Percentiles rank a stretch among this genome's conserved stretches.
Evolutionary conservation across 2,888 invertebrate genomes (phyloP).

Genomic region (Tenthredo amoena): DNA sequence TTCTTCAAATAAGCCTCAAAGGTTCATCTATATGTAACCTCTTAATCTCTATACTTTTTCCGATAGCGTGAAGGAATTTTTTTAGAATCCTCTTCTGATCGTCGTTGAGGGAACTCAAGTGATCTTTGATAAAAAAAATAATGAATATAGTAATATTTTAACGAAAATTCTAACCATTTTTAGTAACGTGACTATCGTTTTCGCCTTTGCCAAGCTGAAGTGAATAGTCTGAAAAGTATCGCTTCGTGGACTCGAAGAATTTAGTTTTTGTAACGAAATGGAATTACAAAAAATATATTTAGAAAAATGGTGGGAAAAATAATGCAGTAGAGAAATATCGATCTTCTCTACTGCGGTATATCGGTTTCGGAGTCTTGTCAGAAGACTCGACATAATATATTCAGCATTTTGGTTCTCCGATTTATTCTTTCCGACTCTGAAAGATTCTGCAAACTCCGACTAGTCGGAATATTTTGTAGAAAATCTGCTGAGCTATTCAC

Average conservation of each 20-base stretch:
- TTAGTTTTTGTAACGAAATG: neutral
- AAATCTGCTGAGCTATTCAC: neutral
- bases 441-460: neutral
- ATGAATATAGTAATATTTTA: neutral
- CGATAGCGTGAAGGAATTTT: neutral
- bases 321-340: neutral
- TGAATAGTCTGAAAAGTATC: neutral
- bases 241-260: neutral
- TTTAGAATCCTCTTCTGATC: neutral
- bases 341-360: neutral
- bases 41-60: neutral
- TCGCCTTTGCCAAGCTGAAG: neutral
- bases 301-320: neutral
- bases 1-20: too few species aligned
- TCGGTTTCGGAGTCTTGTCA: neutral
- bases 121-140: neutral
- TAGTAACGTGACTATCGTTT: neutral
- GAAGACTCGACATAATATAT: neutral
- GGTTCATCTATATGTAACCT: too few species aligned
- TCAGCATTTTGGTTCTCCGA: neutral
- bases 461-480: neutral
- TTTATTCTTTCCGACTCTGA: neutral
- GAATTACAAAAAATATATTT: neutral
- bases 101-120: neutral
- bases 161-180: neutral